Base-by-base conservation (phyloP, 2,888 invertebrate species). In the Aleiodes alternator region DNA sequence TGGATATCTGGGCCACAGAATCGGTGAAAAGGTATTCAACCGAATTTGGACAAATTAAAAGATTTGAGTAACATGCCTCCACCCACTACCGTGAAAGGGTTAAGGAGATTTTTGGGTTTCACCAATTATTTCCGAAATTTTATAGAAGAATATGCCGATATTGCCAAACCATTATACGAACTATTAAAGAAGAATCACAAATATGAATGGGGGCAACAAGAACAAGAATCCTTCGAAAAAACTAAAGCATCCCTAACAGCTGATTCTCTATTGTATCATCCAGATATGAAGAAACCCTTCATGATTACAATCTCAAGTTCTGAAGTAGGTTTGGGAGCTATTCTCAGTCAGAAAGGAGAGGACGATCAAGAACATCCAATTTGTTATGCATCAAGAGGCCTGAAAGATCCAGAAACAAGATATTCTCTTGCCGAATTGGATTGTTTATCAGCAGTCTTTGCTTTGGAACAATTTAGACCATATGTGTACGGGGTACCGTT, bases 141-240 rank as follows among this genome's bases (percentile, higher is more conserved):
- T 51, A 83, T 84, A 9, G 59, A 48, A 29, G 38, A 78, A 31
- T 84, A 82, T 59, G 75, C 81, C 2, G 66, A 76, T 34, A 79
- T 82, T 9, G 79, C 82, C 0, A 75, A 78, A 66, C 83, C 83
- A 0, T 31, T 85, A 9, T 82, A 82, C 3, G 61, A 78, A 9
- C 51, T 85, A 0, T 56, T 82, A 0, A 80, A 81, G 51, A 82
- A 84, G 38, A 75, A 76, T 8, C 55, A 31, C 14, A 74, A 69
- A 31, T 82, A 76, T 51, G 14, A 64, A 8, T 82, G 80, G 82
- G n/a, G 73, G n/a, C 23, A 23, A 23, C 23, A 23, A 2, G 23
- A 23, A 23, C 23, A 23, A 23, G 23, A 23, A 23, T 23, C 23
- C 23, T 23, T 23, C 2, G 23, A 23, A 2, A 23, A 23, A 23